These are phyloP conservation scores for Drosophila ironensis DNA, from an alignment of 1,140 invertebrate species.

Conservation along the genomic window DNA sequence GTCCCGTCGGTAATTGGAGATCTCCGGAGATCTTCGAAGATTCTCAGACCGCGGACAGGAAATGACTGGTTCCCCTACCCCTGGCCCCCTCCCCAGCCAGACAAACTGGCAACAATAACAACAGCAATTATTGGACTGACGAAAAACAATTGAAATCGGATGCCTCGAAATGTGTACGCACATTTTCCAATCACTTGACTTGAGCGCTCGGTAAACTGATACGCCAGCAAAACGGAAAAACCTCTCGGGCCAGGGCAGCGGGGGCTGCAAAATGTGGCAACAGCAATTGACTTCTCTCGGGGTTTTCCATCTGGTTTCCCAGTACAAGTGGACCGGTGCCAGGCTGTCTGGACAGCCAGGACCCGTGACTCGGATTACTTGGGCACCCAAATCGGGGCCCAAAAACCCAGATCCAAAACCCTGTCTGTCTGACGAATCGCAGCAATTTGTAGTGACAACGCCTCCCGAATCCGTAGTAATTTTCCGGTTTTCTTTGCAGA, in stretches of 20 bases:
- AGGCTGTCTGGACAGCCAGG: slow-evolving; percentile 29
- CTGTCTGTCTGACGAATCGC: too few species aligned
- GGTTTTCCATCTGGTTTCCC: slow-evolving; percentile 75
- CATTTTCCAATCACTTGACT: slow-evolving; percentile 41
- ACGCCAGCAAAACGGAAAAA: slow-evolving; percentile 71
- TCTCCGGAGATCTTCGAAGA: not conserved
- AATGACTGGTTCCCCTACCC: slow-evolving; percentile 55
- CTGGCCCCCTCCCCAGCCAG: too few species aligned
- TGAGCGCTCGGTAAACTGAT: slow-evolving; percentile 48
- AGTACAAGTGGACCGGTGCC: slow-evolving; percentile 49
- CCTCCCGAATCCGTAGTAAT: slow-evolving; percentile 1
- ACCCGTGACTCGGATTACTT: slow-evolving; percentile 19
- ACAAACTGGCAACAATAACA: slow-evolving; percentile 20
- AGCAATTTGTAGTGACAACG: slow-evolving; percentile 32
- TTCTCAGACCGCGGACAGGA: slow-evolving; percentile 42
- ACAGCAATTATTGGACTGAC: slow-evolving; percentile 44
- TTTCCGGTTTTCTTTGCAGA: slow-evolving; percentile 40
- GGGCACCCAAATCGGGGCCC: not conserved
- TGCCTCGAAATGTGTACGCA: slow-evolving; percentile 36
- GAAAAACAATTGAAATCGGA: slow-evolving; percentile 45
- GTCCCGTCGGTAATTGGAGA: slow-evolving; percentile 44
- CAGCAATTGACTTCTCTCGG: slow-evolving; percentile 29
- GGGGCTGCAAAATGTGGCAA: slow-evolving; percentile 29
- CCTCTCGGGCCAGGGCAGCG: slow-evolving; percentile 32
- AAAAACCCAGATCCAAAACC: not conserved